Base-by-base conservation (phyloP, 2,888 invertebrate species). In the Fragum fragum region DNA sequence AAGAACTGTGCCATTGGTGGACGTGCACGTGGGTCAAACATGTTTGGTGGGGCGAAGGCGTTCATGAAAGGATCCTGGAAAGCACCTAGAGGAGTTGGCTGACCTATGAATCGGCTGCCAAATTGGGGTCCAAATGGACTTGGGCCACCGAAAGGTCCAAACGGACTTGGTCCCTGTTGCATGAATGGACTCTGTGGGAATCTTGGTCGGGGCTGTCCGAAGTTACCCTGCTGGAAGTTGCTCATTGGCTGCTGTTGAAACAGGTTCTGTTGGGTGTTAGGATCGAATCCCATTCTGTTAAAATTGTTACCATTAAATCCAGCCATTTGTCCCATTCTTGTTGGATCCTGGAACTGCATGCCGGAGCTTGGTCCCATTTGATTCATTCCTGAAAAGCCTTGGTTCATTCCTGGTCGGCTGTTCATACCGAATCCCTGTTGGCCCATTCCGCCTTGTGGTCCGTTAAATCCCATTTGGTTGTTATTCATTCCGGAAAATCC, bases 1-100 rank as follows among this genome's bases (percentile, higher is more conserved):
- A 66, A 9, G 63, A 32, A 63, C 6, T 7, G 18, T 53, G 63
- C 29, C 32, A n/a, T 66, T 26, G 21, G 66, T 26, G 39, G 23
- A 21, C 9, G 57, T 23, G 72, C 53, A 32, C 78, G 26, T 39
- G 59, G 66, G 68, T 5, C 61, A 11, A 23, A 26, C n/a, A 66
- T n/a, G n/a, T n/a, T n/a, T 16, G 75, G 74, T 29, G 83, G 83
- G 0, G 79, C 83, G 36, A 83, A 83, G 3, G 76, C 73, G 42
- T 83, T 83, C 79, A 83, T 83, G 29, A 79, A 63, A 1, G 75
- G 75, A 21, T 76, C 73, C n/a, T 73, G 76, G 71, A 83, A 83
- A 29, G 79, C 32, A 0, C 83, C 83, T n/a, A n/a, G n/a, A n/a
- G n/a, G n/a, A n/a, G n/a, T n/a, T n/a, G 79, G 83, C 23, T 23